These are phyloP conservation scores for Diadophis punctatus DNA, from an alignment of 2,113 vertebrate genomes.

Conservation along the genomic window DNA sequence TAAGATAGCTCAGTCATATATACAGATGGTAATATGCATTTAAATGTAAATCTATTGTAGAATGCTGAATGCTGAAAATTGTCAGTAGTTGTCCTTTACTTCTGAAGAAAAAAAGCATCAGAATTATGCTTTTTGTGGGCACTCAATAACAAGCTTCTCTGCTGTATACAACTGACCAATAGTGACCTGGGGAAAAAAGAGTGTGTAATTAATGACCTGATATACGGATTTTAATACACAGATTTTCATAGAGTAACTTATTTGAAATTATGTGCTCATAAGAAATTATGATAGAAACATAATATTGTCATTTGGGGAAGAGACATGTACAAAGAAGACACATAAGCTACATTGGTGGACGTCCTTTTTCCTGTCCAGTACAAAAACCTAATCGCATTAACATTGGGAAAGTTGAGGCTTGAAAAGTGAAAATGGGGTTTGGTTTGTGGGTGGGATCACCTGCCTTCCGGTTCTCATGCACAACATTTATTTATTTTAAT, in stretches of 20 bases:
- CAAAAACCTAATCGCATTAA: not conserved
- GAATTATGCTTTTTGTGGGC: conserved; percentile 54
- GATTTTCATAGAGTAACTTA: not conserved
- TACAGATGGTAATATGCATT: conserved; percentile 6
- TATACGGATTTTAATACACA: not conserved
- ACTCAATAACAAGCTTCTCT: conserved; percentile 76
- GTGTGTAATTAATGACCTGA: not conserved
- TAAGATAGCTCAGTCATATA: conserved; percentile 30
- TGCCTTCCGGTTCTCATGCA: not conserved
- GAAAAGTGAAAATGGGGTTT: not conserved
- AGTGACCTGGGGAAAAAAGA: conserved; percentile 70
- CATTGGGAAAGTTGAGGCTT: not conserved
- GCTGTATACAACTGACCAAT: conserved; percentile 75
- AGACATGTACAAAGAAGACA: not conserved
- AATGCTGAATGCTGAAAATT: conserved; percentile 52
- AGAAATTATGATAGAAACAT: not conserved
- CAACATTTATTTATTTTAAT: not conserved
- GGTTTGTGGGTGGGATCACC: not conserved
- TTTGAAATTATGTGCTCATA: not conserved
- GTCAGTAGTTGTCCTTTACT: conserved; percentile 50
- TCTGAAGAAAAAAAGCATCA: conserved; percentile 26
- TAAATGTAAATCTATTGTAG: conserved; percentile 30
- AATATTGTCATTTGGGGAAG: not conserved
- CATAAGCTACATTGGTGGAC: too few species aligned
- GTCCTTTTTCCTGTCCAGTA: too few species aligned